phyloP scores from a whole-genome alignment of 2,797 vertebrate genomes.

The Pipistrellus kuhlii region DNA sequence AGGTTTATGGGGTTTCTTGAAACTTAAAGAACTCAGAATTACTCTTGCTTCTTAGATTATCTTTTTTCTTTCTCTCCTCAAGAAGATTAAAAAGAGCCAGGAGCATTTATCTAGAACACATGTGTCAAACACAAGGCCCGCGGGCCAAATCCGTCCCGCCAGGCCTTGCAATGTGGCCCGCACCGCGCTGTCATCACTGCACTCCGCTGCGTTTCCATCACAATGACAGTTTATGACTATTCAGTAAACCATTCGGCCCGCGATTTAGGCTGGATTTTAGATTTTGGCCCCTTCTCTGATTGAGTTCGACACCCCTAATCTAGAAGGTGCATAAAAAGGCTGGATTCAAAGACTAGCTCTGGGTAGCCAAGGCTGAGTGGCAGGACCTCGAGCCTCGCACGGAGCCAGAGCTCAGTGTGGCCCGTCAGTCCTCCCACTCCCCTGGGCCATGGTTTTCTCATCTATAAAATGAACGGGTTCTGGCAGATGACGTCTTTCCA shows the following conservation, averaged over 20 bases:
- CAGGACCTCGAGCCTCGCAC: rapidly evolving
- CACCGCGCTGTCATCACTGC: too few relatives aligned
- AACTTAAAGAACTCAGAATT: conserved; percentile 35
- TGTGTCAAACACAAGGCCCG: too few relatives aligned
- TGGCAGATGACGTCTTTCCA: not conserved
- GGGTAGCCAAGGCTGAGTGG: not conserved
- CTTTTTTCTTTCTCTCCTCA: conserved; percentile 35
- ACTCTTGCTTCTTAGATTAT: conserved; percentile 53
- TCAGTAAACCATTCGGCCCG: too few relatives aligned
- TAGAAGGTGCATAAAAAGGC: not conserved
- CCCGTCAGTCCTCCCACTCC: not conserved
- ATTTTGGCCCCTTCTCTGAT: too few relatives aligned
- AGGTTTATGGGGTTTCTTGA: conserved; percentile 16
- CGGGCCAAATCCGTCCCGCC: too few relatives aligned
- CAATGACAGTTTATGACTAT: too few relatives aligned
- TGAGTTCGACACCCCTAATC: too few relatives aligned
- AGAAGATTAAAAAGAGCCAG: conserved; percentile 40
- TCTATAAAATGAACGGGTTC: not conserved
- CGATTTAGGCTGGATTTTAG: too few relatives aligned
- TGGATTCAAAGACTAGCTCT: not conserved
- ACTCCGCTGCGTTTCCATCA: too few relatives aligned
- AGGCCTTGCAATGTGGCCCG: too few relatives aligned
- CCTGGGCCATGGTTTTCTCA: not conserved
- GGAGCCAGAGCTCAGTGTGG: not conserved
- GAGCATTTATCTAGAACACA: not conserved